Evolutionary conservation across 2,797 vertebrate species (phyloP), one percentile per base, ranked within the genome.

Genomic region (Heteromormyrus szaboi): DNA sequence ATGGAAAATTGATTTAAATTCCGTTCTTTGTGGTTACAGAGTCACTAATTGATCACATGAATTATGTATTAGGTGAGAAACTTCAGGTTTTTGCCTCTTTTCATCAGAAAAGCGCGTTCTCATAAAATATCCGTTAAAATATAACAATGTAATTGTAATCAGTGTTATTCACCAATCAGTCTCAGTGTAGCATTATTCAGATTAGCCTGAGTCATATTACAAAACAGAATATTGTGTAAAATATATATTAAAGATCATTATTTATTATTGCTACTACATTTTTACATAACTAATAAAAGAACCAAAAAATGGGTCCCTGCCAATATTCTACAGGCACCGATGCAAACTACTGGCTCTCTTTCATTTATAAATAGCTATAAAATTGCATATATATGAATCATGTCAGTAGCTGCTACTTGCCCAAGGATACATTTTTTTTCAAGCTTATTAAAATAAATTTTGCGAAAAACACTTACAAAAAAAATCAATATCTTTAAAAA

Each of bases 401-500:
- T 89, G 76, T 89, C 86, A 56, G 7, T 50, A 81, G 48, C n/a
- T 86, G 29, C 14, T 91, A 81, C 89, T 87, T 87, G 90, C 91
- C 90, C 88, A n/a, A 90, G 91, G 90, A 91, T n/a, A 88, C 87
- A 89, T 87, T 65, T 90, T 92, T 92, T 89, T 91, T 59, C 54
- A 85, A 79, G 85, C 37, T 65, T 62, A 85, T 90, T 89, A 89
- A 85, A 85, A 85, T 65, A 59, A 85, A 86, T 86, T 90, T 53
- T 91, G 88, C 87, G 86, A 83, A 51, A 87, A 89, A 90, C 56
- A 88, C 76, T 86, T 79, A 79, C 72, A 68, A 87, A 25, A 72
- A 72, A 72, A 92, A 93, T 93, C 93, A 87, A 91, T 93, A 88
- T 37, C 89, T 89, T 85, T 25, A 65, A 91, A 89, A 91, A 89